Conservation (phyloP, 2,113 vertebrate genomes). For the Ondatra zibethicus region DNA sequence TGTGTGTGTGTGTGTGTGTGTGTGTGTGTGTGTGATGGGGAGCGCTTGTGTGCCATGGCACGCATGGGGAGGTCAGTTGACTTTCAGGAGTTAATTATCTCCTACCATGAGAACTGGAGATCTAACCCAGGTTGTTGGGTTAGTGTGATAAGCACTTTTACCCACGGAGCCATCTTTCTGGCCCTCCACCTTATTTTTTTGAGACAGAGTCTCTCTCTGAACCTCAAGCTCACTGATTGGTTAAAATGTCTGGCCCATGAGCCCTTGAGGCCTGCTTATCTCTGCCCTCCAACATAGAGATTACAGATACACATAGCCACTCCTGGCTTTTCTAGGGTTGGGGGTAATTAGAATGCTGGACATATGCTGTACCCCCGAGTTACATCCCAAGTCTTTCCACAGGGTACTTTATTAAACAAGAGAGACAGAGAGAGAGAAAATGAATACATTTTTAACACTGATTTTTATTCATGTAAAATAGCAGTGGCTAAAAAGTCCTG, state of each 20-base stretch:
- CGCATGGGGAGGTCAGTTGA: background rate
- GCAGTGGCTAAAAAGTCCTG: background rate
- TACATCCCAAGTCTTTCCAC: background rate
- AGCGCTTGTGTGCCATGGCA: too few species aligned
- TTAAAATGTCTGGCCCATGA: too few species aligned
- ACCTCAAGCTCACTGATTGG: background rate
- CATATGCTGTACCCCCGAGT: background rate
- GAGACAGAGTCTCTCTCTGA: background rate
- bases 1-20: background rate
- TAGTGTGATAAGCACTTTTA: background rate
- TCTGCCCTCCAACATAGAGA: background rate
- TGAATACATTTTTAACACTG: background rate
- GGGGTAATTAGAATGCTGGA: background rate
- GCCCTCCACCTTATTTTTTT: background rate
- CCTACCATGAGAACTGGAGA: background rate
- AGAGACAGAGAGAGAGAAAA: background rate
- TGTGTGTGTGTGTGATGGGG: background rate
- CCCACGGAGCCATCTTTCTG: background rate
- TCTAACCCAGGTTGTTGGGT: background rate
- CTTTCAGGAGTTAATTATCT: background rate
- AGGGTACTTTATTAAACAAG: background rate
- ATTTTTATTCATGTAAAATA: conserved; percentile 24
- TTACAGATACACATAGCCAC: background rate
- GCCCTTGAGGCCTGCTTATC: background rate
- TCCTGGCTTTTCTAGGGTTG: background rate